Evolutionary conservation across 2,888 invertebrate genomes (phyloP).

Genomic region (Mythimna albipuncta): DNA sequence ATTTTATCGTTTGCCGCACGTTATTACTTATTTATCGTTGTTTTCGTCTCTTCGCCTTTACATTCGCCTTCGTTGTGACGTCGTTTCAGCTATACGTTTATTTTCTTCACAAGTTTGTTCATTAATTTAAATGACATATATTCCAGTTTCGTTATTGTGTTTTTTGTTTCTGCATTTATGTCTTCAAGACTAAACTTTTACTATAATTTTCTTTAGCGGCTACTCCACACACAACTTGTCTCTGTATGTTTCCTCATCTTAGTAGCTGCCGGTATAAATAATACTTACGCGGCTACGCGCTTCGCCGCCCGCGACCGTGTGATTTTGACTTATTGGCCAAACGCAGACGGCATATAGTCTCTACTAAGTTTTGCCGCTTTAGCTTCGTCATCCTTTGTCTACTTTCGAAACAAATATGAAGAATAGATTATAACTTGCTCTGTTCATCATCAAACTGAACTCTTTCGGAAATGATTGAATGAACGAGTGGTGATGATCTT

Average conservation of each 20-base stretch:
- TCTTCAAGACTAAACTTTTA: background rate
- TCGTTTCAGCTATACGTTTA: background rate
- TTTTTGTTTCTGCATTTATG: background rate
- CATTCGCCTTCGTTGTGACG: background rate
- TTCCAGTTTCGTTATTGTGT: too few species aligned
- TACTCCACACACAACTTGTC: background rate
- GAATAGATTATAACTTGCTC: background rate
- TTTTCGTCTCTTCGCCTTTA: background rate
- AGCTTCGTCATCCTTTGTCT: constrained; percentile 1
- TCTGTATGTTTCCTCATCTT: constrained; percentile 67
- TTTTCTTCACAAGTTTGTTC: background rate
- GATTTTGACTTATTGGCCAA: constrained; percentile 84
- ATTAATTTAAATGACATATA: background rate
- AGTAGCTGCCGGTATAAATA: constrained; percentile 83
- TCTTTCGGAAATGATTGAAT: background rate
- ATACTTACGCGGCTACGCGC: constrained; percentile 78
- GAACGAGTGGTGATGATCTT: background rate
- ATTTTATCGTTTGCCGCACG: background rate
- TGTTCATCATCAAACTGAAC: too few species aligned
- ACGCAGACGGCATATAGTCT: constrained; percentile 47
- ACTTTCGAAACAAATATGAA: background rate
- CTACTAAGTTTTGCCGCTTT: constrained; percentile 9
- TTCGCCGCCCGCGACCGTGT: constrained; percentile 78
- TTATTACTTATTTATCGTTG: constrained; percentile 1
- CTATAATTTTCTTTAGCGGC: background rate